Percentiles rank a stretch among this genome's conserved stretches.
phyloP scores from a whole-genome alignment of 2,888 invertebrate genomes.

The Craniophora ligustri region DNA sequence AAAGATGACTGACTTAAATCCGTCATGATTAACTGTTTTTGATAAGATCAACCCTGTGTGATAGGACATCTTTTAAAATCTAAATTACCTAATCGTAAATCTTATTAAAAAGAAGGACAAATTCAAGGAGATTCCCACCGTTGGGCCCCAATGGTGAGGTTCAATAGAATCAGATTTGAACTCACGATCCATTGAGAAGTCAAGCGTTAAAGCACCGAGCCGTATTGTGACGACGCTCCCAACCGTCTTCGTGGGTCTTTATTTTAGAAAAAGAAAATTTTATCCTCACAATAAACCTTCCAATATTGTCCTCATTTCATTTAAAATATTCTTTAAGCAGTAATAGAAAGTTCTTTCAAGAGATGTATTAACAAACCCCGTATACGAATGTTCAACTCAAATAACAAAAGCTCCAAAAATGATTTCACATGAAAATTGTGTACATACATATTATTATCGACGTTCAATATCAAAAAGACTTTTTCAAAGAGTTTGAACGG shows the following conservation, averaged over 20 bases:
- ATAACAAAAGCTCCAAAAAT: constrained; percentile 38
- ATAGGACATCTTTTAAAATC: no score
- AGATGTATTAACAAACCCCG: constrained; percentile 20
- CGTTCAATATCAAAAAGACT: constrained; percentile 46
- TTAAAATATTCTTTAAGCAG: constrained; percentile 11
- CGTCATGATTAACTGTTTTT: no score
- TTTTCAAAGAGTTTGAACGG: constrained; percentile 49
- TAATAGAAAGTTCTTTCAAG: constrained; percentile 10
- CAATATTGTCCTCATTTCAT: constrained; percentile 6
- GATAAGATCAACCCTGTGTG: no score
- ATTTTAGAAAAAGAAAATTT: constrained; percentile 13
- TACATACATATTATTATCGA: constrained; percentile 42
- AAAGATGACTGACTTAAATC: no score
- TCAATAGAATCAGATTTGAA: constrained; percentile 30
- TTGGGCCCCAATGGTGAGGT: not conserved
- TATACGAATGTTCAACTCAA: constrained; percentile 22
- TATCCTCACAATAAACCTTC: constrained; percentile 12
- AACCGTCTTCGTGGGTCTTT: constrained; percentile 16
- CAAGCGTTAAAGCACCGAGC: constrained; percentile 15
- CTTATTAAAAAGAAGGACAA: no score
- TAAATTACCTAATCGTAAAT: no score
- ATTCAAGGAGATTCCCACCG: not conserved
- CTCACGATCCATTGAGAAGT: constrained; percentile 18
- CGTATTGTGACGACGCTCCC: constrained; percentile 23
- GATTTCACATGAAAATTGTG: constrained; percentile 40